Evolutionary conservation across 2,888 invertebrate species (phyloP), one percentile per base, ranked within the genome.

Genomic region (Rambutsinella grinnellia): DNA sequence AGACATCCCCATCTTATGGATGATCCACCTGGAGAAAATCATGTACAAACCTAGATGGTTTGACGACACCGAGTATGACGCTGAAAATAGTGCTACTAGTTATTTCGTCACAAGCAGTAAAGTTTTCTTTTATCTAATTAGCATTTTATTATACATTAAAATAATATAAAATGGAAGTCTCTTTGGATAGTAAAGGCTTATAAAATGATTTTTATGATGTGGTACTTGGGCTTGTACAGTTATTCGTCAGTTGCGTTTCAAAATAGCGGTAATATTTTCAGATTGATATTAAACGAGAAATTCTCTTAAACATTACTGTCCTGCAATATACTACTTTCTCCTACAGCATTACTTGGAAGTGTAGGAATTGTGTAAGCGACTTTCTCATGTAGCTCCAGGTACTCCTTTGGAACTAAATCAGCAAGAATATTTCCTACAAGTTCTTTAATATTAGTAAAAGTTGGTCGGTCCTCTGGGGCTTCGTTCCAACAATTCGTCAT

Each of bases 401-500:
- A 65, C 13, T 53, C 61, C 49, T 44, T 54, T 5, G 62, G 54
- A 17, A 62, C 61, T 10, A 70, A n/a, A 8, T 1, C 17, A 17
- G 21, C 10, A 6, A 67, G 17, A 1, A 67, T 3, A 19, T 36
- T 26, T 6, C 36, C 28, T 10, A 78, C 58, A 53, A 60, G 51
- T 36, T 44, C 61, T 17, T 51, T 62, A 8, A 78, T 17, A 15
- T 66, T n/a, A 0, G 56, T 46, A 47, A 78, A 78, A 17, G 58
- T 61, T 6, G 78, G 78, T 13, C 78, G 51, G 2, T 54, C 44
- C 3, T 57, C 49, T 15, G 78, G 23, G 2, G 44, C 26, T 2
- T 47, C 53, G 2, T 49, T 53, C 78, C 78, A 78, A 24, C 78
- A 78, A 13, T 13, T 27, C 15, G 3, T 0, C 78, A 78, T 75